Conservation (phyloP, 1,140 invertebrate genomes). For the Eciton burchellii region DNA sequence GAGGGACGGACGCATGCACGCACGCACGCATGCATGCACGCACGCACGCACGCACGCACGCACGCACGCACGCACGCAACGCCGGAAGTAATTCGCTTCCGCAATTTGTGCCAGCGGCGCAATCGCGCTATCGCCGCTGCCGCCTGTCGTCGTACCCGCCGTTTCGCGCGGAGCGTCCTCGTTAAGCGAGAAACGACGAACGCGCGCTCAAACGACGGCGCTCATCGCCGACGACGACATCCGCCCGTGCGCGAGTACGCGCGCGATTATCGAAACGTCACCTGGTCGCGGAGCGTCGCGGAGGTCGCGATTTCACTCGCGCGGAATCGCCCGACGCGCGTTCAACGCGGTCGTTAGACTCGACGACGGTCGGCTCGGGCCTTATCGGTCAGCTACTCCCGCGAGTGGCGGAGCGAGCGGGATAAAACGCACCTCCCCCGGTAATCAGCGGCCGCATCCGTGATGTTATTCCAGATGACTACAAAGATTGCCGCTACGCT, state of each 20-base stretch:
- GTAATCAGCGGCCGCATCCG: conserved; percentile 57
- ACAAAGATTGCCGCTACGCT: conserved; percentile 64
- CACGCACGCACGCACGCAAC: too few species aligned
- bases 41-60: too few species aligned
- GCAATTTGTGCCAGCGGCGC: conserved; percentile 25
- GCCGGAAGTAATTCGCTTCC: conserved; percentile 49
- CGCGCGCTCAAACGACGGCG: conserved; percentile 24
- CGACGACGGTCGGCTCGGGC: conserved; percentile 31
- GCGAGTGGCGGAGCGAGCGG: conserved; percentile 53
- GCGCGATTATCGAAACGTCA: too few species aligned
- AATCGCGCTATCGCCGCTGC: neutral
- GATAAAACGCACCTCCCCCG: conserved; percentile 71
- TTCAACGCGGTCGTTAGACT: conserved; percentile 40
- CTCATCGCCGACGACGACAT: too few species aligned
- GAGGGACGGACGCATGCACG: conserved; percentile 9
- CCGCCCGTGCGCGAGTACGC: too few species aligned
- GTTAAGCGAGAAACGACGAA: conserved; percentile 12
- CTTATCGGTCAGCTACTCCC: conserved; percentile 68
- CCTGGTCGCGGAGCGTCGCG: neutral
- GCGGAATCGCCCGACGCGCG: conserved; percentile 29
- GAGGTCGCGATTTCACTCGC: conserved; percentile 1
- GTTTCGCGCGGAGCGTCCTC: neutral
- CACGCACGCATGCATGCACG: too few species aligned
- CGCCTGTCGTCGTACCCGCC: neutral
- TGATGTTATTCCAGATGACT: conserved; percentile 54